Conservation (phyloP, 2,797 vertebrate species). For the Discoglossus pictus region DNA sequence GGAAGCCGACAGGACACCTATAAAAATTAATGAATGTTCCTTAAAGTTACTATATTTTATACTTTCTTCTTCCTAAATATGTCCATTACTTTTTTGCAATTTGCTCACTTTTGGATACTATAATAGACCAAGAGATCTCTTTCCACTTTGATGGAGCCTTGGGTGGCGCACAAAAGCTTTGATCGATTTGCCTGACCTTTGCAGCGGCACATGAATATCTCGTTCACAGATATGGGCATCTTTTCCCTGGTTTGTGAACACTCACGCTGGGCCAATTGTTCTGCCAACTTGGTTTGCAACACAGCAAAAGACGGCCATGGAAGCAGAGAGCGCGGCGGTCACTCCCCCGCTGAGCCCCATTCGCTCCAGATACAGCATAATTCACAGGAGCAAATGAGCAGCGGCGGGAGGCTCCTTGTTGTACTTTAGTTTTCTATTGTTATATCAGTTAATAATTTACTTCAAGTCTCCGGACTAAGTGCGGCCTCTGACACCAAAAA, state of each 20-base stretch:
- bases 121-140: background rate
- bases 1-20: too few species aligned
- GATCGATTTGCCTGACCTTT: slow-evolving; percentile 22
- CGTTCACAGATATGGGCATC: slow-evolving; percentile 24
- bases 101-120: slow-evolving; percentile 5
- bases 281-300: slow-evolving; percentile 19
- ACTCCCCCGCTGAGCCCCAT: slow-evolving; percentile 27
- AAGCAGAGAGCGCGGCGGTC: slow-evolving; percentile 16
- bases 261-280: slow-evolving; percentile 40
- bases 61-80: background rate
- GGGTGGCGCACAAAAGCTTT: slow-evolving; percentile 4
- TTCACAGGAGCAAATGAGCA: slow-evolving; percentile 44
- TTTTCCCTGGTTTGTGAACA: slow-evolving; percentile 14
- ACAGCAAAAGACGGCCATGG: slow-evolving; percentile 8
- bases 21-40: too few species aligned
- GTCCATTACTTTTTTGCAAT: slow-evolving; percentile 1
- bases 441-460: background rate
- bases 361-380: slow-evolving; percentile 37
- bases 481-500: background rate
- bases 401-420: slow-evolving; percentile 22
- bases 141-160: background rate
- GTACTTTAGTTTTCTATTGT: slow-evolving; percentile 31
- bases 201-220: slow-evolving; percentile 18
- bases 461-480: background rate
- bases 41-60: too few species aligned